Conservation (phyloP, 2,113 vertebrate genomes). For the Scopus umbretta region DNA sequence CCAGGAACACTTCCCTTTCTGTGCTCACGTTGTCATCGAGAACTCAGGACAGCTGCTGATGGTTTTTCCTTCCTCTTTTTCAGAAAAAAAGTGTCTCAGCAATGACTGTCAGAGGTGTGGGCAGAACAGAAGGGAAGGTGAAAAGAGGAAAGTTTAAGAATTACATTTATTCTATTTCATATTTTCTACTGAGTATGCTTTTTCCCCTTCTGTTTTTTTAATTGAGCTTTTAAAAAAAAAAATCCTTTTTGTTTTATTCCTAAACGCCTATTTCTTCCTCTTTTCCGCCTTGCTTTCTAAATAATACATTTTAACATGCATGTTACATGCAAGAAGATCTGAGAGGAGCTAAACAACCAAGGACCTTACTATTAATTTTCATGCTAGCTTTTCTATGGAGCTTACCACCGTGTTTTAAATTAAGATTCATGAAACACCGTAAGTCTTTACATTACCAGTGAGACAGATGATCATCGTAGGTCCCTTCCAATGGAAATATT, state of each 20-base stretch:
- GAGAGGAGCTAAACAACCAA: background rate
- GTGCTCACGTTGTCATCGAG: background rate
- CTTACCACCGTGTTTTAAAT: background rate
- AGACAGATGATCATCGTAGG: background rate
- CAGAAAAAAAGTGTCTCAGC: background rate
- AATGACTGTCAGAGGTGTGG: background rate
- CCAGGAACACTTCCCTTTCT: background rate
- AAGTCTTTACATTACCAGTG: background rate
- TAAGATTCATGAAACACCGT: background rate
- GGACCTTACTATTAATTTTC: background rate
- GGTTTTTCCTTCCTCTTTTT: background rate
- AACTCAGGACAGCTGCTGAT: background rate
- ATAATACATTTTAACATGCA: rapidly evolving
- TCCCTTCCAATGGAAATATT: background rate
- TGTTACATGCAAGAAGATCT: background rate
- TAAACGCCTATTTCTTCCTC: background rate
- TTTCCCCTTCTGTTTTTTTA: background rate
- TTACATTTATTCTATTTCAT: background rate
- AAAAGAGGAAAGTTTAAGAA: background rate
- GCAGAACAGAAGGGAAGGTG: background rate
- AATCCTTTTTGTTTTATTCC: background rate
- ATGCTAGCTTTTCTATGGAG: background rate
- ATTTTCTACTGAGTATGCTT: background rate
- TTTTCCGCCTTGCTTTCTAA: background rate
- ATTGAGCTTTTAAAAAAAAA: background rate